phyloP scores from a whole-genome alignment of 2,797 vertebrate species.

The Epinephelus awoara region DNA sequence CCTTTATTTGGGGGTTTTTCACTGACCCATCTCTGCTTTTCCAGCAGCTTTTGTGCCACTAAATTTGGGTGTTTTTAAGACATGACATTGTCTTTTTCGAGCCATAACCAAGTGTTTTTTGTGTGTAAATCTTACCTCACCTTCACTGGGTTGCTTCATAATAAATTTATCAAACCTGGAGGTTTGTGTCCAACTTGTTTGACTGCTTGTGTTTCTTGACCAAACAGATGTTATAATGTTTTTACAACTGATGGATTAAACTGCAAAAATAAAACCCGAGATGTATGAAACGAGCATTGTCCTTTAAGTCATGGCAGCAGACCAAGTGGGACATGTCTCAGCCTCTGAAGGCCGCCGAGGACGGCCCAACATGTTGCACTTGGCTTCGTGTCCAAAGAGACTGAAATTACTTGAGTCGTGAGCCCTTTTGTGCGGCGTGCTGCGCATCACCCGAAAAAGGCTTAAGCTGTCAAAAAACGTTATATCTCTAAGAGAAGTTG shows the following conservation, averaged over 20 bases:
- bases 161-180: too few relatives aligned
- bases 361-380: slow-evolving; percentile 57
- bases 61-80: too few relatives aligned
- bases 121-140: too few relatives aligned
- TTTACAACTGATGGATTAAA: not conserved
- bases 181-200: too few relatives aligned
- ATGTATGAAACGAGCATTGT: not conserved
- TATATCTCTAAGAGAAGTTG: slow-evolving; percentile 55
- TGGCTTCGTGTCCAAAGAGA: slow-evolving; percentile 32
- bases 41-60: too few relatives aligned
- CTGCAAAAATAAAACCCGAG: not conserved
- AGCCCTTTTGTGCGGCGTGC: slow-evolving; percentile 28
- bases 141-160: too few relatives aligned
- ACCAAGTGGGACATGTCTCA: not conserved
- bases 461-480: slow-evolving; percentile 59
- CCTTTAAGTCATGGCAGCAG: not conserved
- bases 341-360: not conserved
- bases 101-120: too few relatives aligned
- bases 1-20: too few relatives aligned
- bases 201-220: too few relatives aligned
- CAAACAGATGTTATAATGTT: too few relatives aligned
- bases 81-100: too few relatives aligned
- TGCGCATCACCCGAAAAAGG: slow-evolving; percentile 36
- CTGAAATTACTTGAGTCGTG: slow-evolving; percentile 18
- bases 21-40: too few relatives aligned